Base-by-base conservation (phyloP, 2,113 vertebrate species). In the Proterorhinus semilunaris region DNA sequence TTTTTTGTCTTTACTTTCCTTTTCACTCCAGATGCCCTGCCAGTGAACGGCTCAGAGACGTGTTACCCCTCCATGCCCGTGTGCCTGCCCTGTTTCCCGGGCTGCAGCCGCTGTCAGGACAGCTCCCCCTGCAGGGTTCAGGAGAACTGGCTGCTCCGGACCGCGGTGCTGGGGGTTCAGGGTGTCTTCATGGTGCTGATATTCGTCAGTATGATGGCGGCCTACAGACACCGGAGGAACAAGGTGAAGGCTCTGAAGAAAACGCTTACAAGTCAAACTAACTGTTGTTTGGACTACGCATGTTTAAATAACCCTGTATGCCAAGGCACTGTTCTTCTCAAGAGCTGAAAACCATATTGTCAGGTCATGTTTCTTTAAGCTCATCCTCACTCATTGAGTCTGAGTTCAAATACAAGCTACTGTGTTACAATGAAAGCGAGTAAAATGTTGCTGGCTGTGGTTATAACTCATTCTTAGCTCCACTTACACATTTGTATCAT, bases 121-220 rank as follows among this genome's bases (percentile, higher is more conserved):
- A 87, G 92, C 11, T 45, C 87, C 0, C 96, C 98, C 0, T 99
- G 97, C 83, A 81, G 94, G 85, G 92, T 91, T 17, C 93, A 96
- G 83, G 94, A 95, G 91, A 94, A 94, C 74, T 76, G 53, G 82
- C 87, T 68, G 0, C 89, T 99, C 58, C 84, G 97, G 72, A 84
- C 90, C 0, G 86, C 83, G 0, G 86, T 99, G 50, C 78, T 99
- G 67, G 78, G 91, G 8, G 86, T 94, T 62, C 96, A 99, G 89
- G 92, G 94, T 0, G 86, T 93, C 90, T 98, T 95, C 88, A 96
- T 98, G 96, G 44, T 93, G 59, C 92, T 94, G 0, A 86, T 98
- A 83, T 95, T 99, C 68, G 81, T 97, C 90, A 94, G 94, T 89
- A 99, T 99, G 98, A 84, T 96, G 73, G 46, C 91, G 48, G 92